Evolutionary conservation across 2,797 vertebrate genomes (phyloP), one percentile per base, ranked within the genome.

Genomic region (Pogoniulus pusillus): DNA sequence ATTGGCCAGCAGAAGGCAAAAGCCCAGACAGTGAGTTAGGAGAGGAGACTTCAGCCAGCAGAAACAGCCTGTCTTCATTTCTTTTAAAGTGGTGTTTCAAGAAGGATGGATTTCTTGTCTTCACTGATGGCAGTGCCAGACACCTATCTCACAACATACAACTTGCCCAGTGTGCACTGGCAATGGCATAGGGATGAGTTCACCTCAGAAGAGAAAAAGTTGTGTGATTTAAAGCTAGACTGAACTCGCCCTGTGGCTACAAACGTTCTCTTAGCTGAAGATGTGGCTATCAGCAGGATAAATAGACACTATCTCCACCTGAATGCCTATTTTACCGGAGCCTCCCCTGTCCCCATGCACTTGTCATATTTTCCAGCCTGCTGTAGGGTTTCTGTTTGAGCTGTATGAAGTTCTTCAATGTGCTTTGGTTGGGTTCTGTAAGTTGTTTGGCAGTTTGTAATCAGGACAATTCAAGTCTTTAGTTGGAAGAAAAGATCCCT

Each of bases 401-500:
- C 65, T 54, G 49, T 11, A 7, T 18, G 54, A 51, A 54, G 47
- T 54, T 62, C 86, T 81, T 32, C 57, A 65, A 64, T 18, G n/a
- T 2, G 26, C 26, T 62, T 35, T 19, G 16, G n/a, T 39, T 75
- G 16, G 23, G 22, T 45, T 72, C 64, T 54, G 6, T 18, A 58
- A 47, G 34, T 7, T 47, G 29, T 22, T 57, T 35, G 54, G 58
- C 70, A 34, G n/a, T 6, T 39, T n/a, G 13, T 43, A 73, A 71
- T 62, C 72, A 85, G 62, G 51, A 55, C 30, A 37, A 80, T 26
- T 74, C 32, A 18, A 20, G 7, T 74, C 69, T 49, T 60, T 81
- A 83, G 74, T 90, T 65, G 77, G 49, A 49, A 58, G n/a, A 54
- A 66, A 73, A 72, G 84, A 68, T 71, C 66, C 20, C 76, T 92